phyloP scores from a whole-genome alignment of 2,797 vertebrate species.

The Myotis pilosus region DNA sequence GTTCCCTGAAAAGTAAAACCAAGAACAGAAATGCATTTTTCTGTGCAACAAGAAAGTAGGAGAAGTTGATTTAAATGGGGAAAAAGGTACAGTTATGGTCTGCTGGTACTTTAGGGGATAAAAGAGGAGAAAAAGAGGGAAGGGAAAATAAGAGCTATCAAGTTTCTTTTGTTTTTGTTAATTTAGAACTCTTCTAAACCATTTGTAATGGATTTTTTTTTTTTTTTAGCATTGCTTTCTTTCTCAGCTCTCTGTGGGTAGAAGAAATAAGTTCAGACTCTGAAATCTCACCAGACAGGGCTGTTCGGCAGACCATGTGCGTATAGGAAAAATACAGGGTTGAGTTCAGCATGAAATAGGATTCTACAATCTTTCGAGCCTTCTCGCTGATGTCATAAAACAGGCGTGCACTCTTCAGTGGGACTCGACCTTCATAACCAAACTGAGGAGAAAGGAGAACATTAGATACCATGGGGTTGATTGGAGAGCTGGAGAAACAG shows the following conservation, averaged over 20 bases:
- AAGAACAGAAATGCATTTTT: background rate
- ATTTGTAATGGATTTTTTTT: background rate
- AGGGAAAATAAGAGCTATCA: background rate
- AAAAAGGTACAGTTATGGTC: background rate
- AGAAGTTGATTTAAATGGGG: background rate
- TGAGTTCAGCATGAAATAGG: conserved; percentile 96
- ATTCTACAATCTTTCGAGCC: conserved; percentile 91
- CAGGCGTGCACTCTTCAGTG: conserved; percentile 91
- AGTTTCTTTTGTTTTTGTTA: background rate
- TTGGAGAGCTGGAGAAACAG: background rate
- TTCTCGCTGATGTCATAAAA: conserved; percentile 97
- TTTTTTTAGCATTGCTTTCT: background rate
- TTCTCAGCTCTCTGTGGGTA: background rate
- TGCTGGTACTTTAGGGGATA: background rate
- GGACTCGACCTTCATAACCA: conserved; percentile 93
- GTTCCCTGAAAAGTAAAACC: background rate
- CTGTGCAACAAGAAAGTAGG: background rate
- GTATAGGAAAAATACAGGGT: conserved; percentile 98
- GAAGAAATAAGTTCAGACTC: background rate
- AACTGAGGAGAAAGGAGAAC: conserved; percentile 83
- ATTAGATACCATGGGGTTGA: background rate
- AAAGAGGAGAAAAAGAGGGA: background rate
- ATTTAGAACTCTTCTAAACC: background rate
- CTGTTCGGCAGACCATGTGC: conserved; percentile 96
- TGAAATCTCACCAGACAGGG: conserved; percentile 89